Base-by-base conservation (phyloP, 2,797 vertebrate species). In the Sebastes goodei region DNA sequence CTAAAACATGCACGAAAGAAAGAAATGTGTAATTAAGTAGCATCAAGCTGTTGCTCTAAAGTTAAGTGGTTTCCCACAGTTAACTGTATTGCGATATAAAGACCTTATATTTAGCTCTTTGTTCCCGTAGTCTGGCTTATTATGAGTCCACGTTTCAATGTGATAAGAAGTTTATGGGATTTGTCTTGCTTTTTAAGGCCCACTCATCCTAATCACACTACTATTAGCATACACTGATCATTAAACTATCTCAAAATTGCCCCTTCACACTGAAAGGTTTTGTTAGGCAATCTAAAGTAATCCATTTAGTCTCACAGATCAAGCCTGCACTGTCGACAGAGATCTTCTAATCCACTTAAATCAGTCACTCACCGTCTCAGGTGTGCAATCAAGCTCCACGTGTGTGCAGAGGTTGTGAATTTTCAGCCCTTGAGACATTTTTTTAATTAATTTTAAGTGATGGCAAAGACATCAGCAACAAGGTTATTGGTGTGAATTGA, bases 321-420 rank as follows among this genome's bases (percentile, higher is more conserved):
- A 86, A 76, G 20, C 10, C 46, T 60, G 10, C 35, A 52, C 66
- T 33, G 68, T 83, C 55, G 71, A 83, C 57, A 38, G 59, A 76
- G 73, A 71, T 80, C 42, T 32, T 61, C 72, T 92, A 88, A 92
- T 91, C 86, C 55, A 84, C 65, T 92, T 85, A 80, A 64, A 15
- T 78, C 62, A 84, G 55, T 81, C 75, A 78, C 69, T 73, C 63
- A 62, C 57, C 4, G 27, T n/a, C 78, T 68, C 46, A 70, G 20
- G 29, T 81, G 56, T 74, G 42, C 25, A 46, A 12, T 12, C 6
- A 56, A 56, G 29, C 46, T 35, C 38, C 6, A 5, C 20, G 25
- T 27, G 57, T 56, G 11, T 63, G 62, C 32, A 21, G 23, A 35
- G 0, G 2, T 66, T n/a, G 3, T 59, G 25, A 29, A 20, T 15